phyloP scores from a whole-genome alignment of 2,113 vertebrate species.

The Stigmatopora nigra region DNA sequence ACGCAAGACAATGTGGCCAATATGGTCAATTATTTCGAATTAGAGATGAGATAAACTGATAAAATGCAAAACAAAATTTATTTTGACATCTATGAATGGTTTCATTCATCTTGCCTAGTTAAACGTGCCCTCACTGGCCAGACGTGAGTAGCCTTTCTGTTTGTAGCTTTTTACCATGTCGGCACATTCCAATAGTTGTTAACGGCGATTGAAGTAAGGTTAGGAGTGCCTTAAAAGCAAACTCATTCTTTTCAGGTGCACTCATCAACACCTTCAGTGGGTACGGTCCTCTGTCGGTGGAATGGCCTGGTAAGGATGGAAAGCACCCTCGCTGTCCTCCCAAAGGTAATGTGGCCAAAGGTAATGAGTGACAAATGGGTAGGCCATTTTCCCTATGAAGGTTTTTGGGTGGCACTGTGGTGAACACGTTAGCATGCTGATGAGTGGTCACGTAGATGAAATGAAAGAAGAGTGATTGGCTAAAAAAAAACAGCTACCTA shows the following conservation, averaged over 20 bases:
- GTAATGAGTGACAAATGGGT: conserved; percentile 89
- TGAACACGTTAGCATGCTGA: conserved; percentile 36
- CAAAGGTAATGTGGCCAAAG: conserved; percentile 99
- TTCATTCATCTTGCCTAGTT: too few species aligned
- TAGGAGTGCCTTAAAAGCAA: too few species aligned
- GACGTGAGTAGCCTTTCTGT: too few species aligned
- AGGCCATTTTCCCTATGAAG: conserved; percentile 61
- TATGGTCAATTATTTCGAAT: too few species aligned
- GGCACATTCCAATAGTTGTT: too few species aligned
- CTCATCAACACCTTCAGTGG: conserved; percentile 94
- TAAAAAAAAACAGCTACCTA: background rate
- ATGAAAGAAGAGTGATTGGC: background rate
- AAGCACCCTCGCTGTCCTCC: conserved; percentile 99
- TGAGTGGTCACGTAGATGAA: conserved; percentile 20
- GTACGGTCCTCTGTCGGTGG: conserved; percentile 93
- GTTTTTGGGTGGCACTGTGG: conserved; percentile 57
- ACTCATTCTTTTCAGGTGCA: conserved; percentile 73
- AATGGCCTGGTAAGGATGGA: conserved; percentile 99
- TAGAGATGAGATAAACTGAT: too few species aligned
- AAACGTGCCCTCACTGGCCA: too few species aligned
- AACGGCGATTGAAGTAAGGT: too few species aligned
- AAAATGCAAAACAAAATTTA: too few species aligned
- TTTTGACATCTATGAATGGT: too few species aligned
- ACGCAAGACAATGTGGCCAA: too few species aligned
- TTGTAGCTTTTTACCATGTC: too few species aligned